Evolutionary conservation across 2,113 vertebrate species (phyloP).

Genomic region (human (Homo sapiens)): DNA sequence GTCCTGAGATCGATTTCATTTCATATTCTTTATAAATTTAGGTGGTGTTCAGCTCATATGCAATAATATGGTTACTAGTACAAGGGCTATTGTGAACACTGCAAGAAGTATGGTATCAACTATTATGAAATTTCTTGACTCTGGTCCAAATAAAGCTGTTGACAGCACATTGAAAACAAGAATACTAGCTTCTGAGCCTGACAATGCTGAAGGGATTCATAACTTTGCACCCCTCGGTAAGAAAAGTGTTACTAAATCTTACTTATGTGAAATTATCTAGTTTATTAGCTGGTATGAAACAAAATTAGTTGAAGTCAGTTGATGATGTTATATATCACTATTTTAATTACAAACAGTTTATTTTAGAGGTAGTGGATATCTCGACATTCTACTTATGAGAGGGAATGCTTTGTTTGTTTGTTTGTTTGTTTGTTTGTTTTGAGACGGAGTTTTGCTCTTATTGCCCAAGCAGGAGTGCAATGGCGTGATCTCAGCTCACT

Average conservation of each 20-base stretch:
- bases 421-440: too few relatives aligned
- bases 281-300: not conserved
- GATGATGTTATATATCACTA: not conserved
- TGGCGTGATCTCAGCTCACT: too few relatives aligned
- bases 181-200: constrained; percentile 96
- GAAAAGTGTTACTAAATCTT: constrained; percentile 17
- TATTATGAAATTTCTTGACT: constrained; percentile 99
- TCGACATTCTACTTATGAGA: not conserved
- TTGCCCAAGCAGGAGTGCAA: too few relatives aligned
- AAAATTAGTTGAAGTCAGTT: constrained; percentile 9
- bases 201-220: constrained; percentile 98
- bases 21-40: constrained; percentile 73
- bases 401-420: not conserved
- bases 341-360: constrained; percentile 21
- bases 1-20: not conserved
- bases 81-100: constrained; percentile 98
- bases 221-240: constrained; percentile 98
- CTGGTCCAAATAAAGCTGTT: constrained; percentile 93
- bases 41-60: constrained; percentile 99
- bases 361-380: not conserved
- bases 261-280: not conserved
- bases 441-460: too few relatives aligned
- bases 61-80: constrained; percentile 99
- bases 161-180: constrained; percentile 96
- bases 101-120: constrained; percentile 99